These are phyloP conservation scores for Trachelus iudaicus DNA, from an alignment of 2,888 invertebrate genomes.

Conservation along the genomic window DNA sequence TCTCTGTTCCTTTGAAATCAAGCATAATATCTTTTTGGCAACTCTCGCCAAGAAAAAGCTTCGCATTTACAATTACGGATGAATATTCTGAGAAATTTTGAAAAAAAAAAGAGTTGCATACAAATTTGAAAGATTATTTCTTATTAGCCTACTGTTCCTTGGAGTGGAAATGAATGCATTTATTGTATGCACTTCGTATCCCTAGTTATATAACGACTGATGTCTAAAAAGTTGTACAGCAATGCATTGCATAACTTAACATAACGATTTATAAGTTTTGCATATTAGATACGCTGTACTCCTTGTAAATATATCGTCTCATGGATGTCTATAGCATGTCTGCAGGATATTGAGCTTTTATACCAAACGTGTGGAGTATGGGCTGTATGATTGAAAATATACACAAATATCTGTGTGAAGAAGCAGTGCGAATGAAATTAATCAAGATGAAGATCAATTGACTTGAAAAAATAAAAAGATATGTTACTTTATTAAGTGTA, in stretches of 20 bases:
- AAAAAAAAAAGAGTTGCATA: background rate
- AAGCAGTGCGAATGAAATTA: background rate
- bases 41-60: slow-evolving; percentile 76
- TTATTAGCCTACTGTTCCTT: background rate
- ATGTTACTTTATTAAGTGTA: background rate
- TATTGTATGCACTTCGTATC: background rate
- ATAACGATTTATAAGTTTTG: background rate
- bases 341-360: background rate
- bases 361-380: no score
- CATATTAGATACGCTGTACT: background rate
- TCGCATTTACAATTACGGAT: slow-evolving; percentile 71
- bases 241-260: background rate
- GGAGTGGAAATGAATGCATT: background rate
- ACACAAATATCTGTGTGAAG: no score
- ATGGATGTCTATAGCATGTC: background rate
- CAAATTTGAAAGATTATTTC: background rate
- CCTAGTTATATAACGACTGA: background rate
- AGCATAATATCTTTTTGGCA: slow-evolving; percentile 70
- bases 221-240: background rate
- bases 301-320: background rate
- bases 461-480: background rate
- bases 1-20: slow-evolving; percentile 71
- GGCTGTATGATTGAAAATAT: no score
- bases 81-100: slow-evolving; percentile 11
- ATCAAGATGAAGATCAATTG: background rate